Conservation (phyloP, 1,140 invertebrate species). For the Sminthurinus signatus region DNA sequence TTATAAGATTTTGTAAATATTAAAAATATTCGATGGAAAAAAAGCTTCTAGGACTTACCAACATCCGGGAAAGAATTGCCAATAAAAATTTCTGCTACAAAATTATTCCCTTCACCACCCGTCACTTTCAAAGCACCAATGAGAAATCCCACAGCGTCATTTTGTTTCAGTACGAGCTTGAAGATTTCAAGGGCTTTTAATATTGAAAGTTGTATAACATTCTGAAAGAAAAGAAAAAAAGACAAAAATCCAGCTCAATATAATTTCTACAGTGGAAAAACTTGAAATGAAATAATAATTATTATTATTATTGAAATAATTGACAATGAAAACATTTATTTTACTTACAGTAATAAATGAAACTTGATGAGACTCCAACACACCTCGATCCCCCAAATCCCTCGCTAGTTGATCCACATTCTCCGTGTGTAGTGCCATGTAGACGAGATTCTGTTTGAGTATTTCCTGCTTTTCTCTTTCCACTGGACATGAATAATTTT, state of each 20-base stretch:
- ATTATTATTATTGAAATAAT: too few species aligned
- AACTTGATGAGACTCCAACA: too few species aligned
- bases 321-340: too few species aligned
- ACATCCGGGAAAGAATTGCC: conserved; percentile 1
- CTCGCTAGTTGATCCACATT: neutral
- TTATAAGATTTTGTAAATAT: too few species aligned
- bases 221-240: too few species aligned
- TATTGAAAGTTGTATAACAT: neutral
- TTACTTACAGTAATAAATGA: too few species aligned
- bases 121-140: conserved; percentile 7
- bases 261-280: too few species aligned
- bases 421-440: neutral
- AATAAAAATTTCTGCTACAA: neutral
- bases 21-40: too few species aligned
- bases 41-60: too few species aligned
- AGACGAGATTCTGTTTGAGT: neutral
- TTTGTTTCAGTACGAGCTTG: neutral
- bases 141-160: neutral
- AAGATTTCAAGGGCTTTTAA: conserved; percentile 1
- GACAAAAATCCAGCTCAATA: too few species aligned
- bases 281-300: too few species aligned
- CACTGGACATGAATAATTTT: neutral
- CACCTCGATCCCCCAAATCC: neutral
- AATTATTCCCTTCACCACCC: neutral
- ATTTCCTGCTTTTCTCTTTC: neutral